These are phyloP conservation scores for Drosophila kohkoa DNA, from an alignment of 1,140 invertebrate genomes.

Conservation along the genomic window DNA sequence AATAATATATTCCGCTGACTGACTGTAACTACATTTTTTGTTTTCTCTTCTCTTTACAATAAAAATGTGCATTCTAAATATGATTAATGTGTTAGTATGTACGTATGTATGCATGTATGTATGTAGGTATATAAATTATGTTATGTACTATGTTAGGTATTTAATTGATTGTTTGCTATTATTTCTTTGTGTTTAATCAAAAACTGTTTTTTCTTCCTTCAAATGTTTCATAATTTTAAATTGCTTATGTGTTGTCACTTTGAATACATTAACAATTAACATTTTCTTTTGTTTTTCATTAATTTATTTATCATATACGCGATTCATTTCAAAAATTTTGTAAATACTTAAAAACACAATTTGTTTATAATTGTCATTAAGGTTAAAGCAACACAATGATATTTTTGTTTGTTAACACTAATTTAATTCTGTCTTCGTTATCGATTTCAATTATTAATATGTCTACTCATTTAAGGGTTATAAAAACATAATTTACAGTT, in stretches of 20 bases:
- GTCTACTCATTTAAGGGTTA: slow-evolving; percentile 55
- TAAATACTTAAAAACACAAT: slow-evolving; percentile 62
- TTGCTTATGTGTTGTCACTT: slow-evolving; percentile 63
- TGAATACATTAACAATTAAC: slow-evolving; percentile 79
- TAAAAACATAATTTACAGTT: slow-evolving; percentile 70
- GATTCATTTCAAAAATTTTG: slow-evolving; percentile 37
- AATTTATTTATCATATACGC: slow-evolving; percentile 41
- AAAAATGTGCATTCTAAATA: slow-evolving; percentile 49
- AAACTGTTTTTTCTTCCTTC: slow-evolving; percentile 45
- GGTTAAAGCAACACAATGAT: slow-evolving; percentile 69
- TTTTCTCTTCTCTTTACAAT: slow-evolving; percentile 24
- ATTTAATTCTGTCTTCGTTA: slow-evolving; percentile 42
- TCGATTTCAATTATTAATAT: slow-evolving; percentile 30
- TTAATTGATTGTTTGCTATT: slow-evolving; percentile 70
- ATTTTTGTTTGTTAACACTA: slow-evolving; percentile 54
- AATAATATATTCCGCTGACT: slow-evolving; percentile 16
- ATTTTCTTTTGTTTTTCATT: slow-evolving; percentile 40
- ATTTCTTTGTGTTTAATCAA: slow-evolving; percentile 53
- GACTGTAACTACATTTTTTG: slow-evolving; percentile 25
- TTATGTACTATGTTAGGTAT: slow-evolving; percentile 42
- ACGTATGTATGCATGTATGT: slow-evolving; percentile 30
- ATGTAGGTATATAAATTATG: slow-evolving; percentile 41
- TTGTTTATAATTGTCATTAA: slow-evolving; percentile 23
- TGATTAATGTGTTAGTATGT: slow-evolving; percentile 29
- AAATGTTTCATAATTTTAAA: slow-evolving; percentile 65